Conservation (phyloP, 2,888 invertebrate genomes). For the Strigamia maritima region DNA sequence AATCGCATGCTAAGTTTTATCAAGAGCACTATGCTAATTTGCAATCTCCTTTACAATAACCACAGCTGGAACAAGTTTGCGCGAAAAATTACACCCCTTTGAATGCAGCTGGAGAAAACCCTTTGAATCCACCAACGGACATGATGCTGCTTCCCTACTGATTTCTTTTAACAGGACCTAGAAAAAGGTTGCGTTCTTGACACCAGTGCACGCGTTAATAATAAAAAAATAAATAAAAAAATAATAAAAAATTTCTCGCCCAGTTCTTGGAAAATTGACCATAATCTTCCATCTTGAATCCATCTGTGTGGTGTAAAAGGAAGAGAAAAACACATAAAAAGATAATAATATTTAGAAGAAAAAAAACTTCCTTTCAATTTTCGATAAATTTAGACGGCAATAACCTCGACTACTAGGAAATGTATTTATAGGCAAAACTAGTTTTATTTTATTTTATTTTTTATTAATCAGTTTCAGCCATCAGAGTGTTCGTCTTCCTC, state of each 20-base stretch:
- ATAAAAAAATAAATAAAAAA: not conserved
- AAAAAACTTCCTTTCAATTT: constrained; percentile 15
- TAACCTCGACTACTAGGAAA: not conserved
- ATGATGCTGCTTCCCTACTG: constrained; percentile 34
- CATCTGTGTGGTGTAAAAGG: constrained; percentile 9
- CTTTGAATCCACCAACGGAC: constrained; percentile 28
- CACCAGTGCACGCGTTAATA: not conserved
- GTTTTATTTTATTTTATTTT: constrained; percentile 25
- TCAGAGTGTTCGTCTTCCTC: constrained; percentile 1
- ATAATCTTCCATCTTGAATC: constrained; percentile 32
- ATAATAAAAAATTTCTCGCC: not conserved
- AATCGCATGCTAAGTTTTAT: constrained; percentile 9
- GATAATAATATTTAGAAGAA: constrained; percentile 21
- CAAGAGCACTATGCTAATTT: constrained; percentile 30
- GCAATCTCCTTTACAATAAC: constrained; percentile 30
- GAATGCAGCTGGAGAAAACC: constrained; percentile 33
- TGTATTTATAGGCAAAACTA: not conserved
- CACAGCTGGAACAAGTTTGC: constrained; percentile 34
- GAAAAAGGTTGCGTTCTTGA: not conserved
- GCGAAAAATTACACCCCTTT: constrained; percentile 31
- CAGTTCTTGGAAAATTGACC: constrained; percentile 21
- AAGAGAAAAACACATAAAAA: constrained; percentile 28
- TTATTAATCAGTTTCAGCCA: constrained; percentile 12
- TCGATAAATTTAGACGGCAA: constrained; percentile 15
- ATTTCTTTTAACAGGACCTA: not conserved